Evolutionary conservation across 2,888 invertebrate species (phyloP).

Genomic region (Drosophila imparisetae): DNA sequence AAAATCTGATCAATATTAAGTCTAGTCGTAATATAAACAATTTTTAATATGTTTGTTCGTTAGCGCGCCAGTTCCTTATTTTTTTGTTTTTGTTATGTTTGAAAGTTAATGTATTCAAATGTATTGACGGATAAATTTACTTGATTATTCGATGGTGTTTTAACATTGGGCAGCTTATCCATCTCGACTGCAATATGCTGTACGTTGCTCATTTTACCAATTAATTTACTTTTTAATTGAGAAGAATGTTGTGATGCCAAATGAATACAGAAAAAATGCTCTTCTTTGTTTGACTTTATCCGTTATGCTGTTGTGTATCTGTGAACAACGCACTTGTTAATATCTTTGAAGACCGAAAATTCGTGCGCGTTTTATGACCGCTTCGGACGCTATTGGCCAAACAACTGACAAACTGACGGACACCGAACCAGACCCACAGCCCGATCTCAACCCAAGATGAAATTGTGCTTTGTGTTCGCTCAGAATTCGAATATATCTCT

Average conservation of each 20-base stretch:
- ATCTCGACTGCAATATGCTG: slow-evolving; percentile 62
- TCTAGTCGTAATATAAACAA: slow-evolving; percentile 17
- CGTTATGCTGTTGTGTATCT: slow-evolving; percentile 31
- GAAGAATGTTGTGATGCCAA: slow-evolving; percentile 14
- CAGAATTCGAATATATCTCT: not conserved
- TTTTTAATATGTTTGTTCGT: not conserved
- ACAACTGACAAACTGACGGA: slow-evolving; percentile 46
- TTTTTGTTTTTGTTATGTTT: slow-evolving; percentile 3
- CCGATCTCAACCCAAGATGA: slow-evolving; percentile 32
- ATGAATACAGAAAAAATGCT: slow-evolving; percentile 12
- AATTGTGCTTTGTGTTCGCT: slow-evolving; percentile 6
- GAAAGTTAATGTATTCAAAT: slow-evolving; percentile 22
- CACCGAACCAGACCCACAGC: slow-evolving; percentile 3
- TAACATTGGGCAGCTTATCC: slow-evolving; percentile 40
- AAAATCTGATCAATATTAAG: slow-evolving; percentile 30
- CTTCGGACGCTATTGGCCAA: slow-evolving; percentile 58
- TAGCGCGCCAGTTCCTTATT: not conserved
- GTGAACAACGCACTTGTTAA: slow-evolving; percentile 27
- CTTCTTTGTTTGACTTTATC: slow-evolving; percentile 57
- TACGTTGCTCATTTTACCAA: slow-evolving; percentile 53
- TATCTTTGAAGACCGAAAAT: slow-evolving; percentile 41
- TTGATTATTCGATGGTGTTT: slow-evolving; percentile 37
- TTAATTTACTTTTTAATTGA: slow-evolving; percentile 37
- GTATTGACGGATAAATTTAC: slow-evolving; percentile 43
- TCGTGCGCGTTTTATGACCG: slow-evolving; percentile 59